These are phyloP conservation scores for Harpegnathos saltator DNA, from an alignment of 1,140 invertebrate genomes.

Conservation along the genomic window DNA sequence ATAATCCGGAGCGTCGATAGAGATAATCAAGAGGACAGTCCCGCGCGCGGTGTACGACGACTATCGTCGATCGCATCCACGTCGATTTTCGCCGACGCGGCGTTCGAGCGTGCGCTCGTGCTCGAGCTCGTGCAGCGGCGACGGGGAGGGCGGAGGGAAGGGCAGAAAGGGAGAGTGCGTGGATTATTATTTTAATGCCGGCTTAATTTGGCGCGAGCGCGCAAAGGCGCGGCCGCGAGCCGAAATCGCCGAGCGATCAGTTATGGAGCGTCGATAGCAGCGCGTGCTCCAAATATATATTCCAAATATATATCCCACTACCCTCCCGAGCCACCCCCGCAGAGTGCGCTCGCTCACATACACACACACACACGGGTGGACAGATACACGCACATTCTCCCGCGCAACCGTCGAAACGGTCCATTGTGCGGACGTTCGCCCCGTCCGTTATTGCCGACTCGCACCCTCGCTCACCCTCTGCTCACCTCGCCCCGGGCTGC, in stretches of 20 bases:
- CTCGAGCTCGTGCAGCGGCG: too few species aligned
- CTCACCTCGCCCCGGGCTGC: not conserved
- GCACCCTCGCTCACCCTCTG: constrained; percentile 8
- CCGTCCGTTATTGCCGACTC: constrained; percentile 69
- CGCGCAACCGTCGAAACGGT: constrained; percentile 46
- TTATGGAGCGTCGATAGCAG: constrained; percentile 76
- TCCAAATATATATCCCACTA: constrained; percentile 62
- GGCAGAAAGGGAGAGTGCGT: not conserved
- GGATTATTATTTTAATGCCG: constrained; percentile 73
- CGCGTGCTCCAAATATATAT: constrained; percentile 71
- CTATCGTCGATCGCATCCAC: constrained; percentile 42
- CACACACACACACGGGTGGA: too few species aligned
- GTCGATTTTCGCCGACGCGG: constrained; percentile 42
- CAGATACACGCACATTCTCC: constrained; percentile 5
- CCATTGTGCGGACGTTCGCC: constrained; percentile 72
- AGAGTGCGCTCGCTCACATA: not conserved
- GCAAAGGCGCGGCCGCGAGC: constrained; percentile 50
- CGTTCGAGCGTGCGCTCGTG: too few species aligned
- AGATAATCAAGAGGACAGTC: constrained; percentile 48
- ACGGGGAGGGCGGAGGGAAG: not conserved
- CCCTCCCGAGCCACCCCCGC: not conserved
- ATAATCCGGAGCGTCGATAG: constrained; percentile 42
- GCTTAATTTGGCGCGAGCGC: constrained; percentile 66
- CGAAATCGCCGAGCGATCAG: constrained; percentile 73
- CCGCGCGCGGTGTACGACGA: constrained; percentile 16